A percentile compares a stretch with the other conserved stretches of the same genome.
Evolutionary conservation across 2,113 vertebrate genomes (phyloP).

Genomic region (Microcebus griseorufus): DNA sequence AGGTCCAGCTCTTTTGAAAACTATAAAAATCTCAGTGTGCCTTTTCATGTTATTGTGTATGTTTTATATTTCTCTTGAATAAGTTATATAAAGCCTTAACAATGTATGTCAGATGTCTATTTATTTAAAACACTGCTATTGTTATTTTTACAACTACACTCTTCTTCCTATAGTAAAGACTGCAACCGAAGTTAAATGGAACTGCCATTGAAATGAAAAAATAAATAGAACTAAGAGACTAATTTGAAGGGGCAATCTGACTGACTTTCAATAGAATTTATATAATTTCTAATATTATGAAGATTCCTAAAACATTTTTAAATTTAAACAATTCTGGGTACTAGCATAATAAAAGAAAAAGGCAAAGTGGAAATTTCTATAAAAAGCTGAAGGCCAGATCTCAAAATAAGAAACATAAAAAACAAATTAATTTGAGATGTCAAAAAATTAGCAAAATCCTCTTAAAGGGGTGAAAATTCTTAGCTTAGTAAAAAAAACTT

Average conservation of each 20-base stretch:
- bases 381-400: background rate
- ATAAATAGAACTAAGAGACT: background rate
- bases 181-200: background rate
- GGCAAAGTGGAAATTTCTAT: background rate
- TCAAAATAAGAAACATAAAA: background rate
- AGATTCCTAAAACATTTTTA: constrained; percentile 22
- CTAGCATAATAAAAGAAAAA: constrained; percentile 19
- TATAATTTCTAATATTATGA: background rate
- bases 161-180: background rate
- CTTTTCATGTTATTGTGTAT: background rate
- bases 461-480: background rate
- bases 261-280: background rate
- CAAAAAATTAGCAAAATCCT: constrained; percentile 13
- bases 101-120: background rate
- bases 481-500: background rate
- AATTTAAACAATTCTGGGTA: constrained; percentile 51
- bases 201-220: background rate
- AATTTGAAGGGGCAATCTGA: background rate
- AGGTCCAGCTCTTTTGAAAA: background rate
- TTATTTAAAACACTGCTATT: constrained; percentile 9
- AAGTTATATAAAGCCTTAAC: background rate
- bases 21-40: background rate
- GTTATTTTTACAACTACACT: background rate
- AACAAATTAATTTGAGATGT: constrained; percentile 3
- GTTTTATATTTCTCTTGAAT: background rate